Evolutionary conservation across 1,140 invertebrate species (phyloP).

Genomic region (Lucilia sericata): DNA sequence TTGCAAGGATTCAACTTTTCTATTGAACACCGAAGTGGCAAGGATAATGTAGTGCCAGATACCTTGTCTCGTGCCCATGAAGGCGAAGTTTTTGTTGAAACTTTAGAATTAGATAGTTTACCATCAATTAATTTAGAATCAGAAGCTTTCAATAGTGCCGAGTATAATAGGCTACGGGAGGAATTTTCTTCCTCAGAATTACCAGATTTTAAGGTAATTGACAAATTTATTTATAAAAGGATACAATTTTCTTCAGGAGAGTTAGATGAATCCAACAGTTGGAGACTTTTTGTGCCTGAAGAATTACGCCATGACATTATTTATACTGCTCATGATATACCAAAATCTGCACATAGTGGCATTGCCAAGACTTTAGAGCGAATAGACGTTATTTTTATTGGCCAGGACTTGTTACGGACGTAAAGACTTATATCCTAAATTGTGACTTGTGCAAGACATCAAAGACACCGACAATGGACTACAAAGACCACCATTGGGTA

Average conservation of each 20-base stretch:
- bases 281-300: constrained; percentile 40
- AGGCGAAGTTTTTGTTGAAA: too few relatives aligned
- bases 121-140: too few relatives aligned
- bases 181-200: neutral
- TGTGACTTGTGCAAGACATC: constrained; percentile 30
- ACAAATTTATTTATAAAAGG: constrained; percentile 33
- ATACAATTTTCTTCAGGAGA: neutral
- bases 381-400: constrained; percentile 4
- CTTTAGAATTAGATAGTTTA: too few relatives aligned
- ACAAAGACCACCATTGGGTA: constrained; percentile 28
- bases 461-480: constrained; percentile 9
- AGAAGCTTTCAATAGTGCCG: too few relatives aligned
- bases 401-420: neutral
- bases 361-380: constrained; percentile 29
- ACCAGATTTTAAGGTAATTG: constrained; percentile 26
- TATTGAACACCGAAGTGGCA: too few relatives aligned
- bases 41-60: too few relatives aligned
- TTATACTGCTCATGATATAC: neutral
- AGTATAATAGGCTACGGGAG: too few relatives aligned
- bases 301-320: constrained; percentile 15
- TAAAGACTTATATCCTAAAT: neutral
- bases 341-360: constrained; percentile 6
- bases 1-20: too few relatives aligned
- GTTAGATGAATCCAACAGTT: neutral
- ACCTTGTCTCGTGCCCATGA: too few relatives aligned